Percentiles rank a stretch among this genome's conserved stretches.
Evolutionary conservation across 1,140 invertebrate species (phyloP).

Genomic region (Drosophila nikananu): DNA sequence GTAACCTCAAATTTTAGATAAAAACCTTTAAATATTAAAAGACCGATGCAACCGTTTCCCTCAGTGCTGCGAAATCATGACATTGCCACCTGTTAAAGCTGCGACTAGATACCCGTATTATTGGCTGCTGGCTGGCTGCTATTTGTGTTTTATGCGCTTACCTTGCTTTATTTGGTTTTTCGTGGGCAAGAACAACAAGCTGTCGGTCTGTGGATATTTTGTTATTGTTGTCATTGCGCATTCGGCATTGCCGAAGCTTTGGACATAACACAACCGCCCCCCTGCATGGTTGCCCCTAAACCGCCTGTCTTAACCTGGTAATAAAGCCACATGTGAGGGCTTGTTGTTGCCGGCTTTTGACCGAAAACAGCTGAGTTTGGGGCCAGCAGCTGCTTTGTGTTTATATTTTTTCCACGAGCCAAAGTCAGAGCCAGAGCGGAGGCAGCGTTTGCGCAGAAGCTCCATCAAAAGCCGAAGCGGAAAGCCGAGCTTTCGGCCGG

Average conservation of each 20-base stretch:
- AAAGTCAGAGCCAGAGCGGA: constrained; percentile 1
- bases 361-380: constrained; percentile 68
- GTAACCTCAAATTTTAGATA: no score
- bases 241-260: constrained; percentile 42
- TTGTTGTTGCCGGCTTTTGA: constrained; percentile 79
- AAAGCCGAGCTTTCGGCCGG: constrained; percentile 67
- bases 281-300: not conserved
- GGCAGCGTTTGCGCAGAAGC: constrained; percentile 56
- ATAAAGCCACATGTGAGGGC: constrained; percentile 30
- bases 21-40: no score
- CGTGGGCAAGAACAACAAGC: constrained; percentile 38
- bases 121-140: constrained; percentile 25
- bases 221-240: constrained; percentile 46
- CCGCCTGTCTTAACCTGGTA: constrained; percentile 6
- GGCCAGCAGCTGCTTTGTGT: constrained; percentile 75
- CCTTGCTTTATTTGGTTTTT: constrained; percentile 47
- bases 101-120: constrained; percentile 23
- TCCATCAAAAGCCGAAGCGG: constrained; percentile 41
- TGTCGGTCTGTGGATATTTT: not conserved
- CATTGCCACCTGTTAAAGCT: constrained; percentile 53
- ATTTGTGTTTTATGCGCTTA: constrained; percentile 35
- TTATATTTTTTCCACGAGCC: constrained; percentile 66
- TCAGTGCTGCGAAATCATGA: constrained; percentile 26
- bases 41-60: no score
- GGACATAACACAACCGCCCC: not conserved